Evolutionary conservation across 2,113 vertebrate genomes (phyloP).

Genomic region (Chascanopsetta lugubris): DNA sequence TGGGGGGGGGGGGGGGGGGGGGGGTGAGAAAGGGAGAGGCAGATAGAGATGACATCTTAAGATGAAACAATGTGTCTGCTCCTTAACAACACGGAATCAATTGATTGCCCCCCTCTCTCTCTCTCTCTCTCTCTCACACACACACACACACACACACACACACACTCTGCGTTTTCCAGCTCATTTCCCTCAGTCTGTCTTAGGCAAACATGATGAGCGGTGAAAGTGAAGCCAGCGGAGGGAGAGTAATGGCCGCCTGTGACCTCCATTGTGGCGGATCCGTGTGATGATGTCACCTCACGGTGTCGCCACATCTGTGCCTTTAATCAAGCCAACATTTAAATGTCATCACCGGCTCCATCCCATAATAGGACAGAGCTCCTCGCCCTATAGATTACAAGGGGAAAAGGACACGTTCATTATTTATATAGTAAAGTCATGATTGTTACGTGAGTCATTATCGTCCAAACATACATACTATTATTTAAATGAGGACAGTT

Average conservation of each 20-base stretch:
- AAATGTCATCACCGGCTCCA: not conserved
- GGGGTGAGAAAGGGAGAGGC: slow-evolving; percentile 23
- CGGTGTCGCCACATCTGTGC: not conserved
- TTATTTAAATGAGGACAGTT: too few species aligned
- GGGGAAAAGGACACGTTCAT: too few species aligned
- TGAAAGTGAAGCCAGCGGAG: slow-evolving; percentile 69
- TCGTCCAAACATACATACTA: too few species aligned
- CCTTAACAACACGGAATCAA: slow-evolving; percentile 67
- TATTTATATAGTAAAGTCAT: too few species aligned
- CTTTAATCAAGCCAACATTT: slow-evolving; percentile 6
- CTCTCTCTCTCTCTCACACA: slow-evolving; percentile 39
- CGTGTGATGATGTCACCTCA: slow-evolving; percentile 26
- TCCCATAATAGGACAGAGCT: too few species aligned
- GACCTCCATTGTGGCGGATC: slow-evolving; percentile 37
- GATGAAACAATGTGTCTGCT: slow-evolving; percentile 69
- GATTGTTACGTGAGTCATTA: too few species aligned
- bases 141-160: slow-evolving; percentile 36
- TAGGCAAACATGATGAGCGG: slow-evolving; percentile 80
- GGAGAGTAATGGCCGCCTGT: slow-evolving; percentile 71
- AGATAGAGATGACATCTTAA: slow-evolving; percentile 67
- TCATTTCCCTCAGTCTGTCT: slow-evolving; percentile 80
- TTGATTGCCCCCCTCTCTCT: slow-evolving; percentile 39
- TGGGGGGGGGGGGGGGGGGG: slow-evolving; percentile 1
- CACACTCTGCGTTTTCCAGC: slow-evolving; percentile 74
- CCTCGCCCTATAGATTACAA: too few species aligned